phyloP scores from a whole-genome alignment of 1,140 invertebrate species.

The Temnothorax nylanderi region DNA sequence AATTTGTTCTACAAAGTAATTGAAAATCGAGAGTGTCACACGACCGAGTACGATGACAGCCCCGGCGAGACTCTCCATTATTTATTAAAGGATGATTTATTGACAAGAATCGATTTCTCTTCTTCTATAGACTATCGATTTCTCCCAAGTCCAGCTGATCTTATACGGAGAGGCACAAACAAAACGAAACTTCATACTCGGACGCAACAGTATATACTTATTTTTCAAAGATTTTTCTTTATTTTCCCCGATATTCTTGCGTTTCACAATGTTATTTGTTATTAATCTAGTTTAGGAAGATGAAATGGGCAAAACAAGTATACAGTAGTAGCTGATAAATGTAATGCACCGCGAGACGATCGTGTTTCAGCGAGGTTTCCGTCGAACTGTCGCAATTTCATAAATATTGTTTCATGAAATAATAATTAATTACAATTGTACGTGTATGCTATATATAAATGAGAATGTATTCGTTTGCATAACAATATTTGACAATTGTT shows the following conservation, averaged over 20 bases:
- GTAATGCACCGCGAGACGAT: slow-evolving; percentile 77
- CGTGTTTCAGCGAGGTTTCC: slow-evolving; percentile 46
- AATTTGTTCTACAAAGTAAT: too few relatives aligned
- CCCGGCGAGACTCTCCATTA: too few relatives aligned
- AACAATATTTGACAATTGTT: slow-evolving; percentile 52
- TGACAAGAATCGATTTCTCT: not conserved
- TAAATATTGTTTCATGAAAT: slow-evolving; percentile 44
- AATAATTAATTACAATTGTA: slow-evolving; percentile 70
- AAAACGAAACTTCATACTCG: not conserved
- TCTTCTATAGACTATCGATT: not conserved
- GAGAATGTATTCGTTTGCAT: slow-evolving; percentile 67
- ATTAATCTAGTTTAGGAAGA: slow-evolving; percentile 79
- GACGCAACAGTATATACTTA: not conserved
- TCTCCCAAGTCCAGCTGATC: not conserved
- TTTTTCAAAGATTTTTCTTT: slow-evolving; percentile 70
- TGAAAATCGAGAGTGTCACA: too few relatives aligned
- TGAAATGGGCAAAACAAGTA: slow-evolving; percentile 80
- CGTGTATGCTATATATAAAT: slow-evolving; percentile 65
- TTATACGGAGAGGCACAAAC: not conserved
- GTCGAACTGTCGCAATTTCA: slow-evolving; percentile 64
- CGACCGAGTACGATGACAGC: too few relatives aligned
- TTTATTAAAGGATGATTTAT: too few relatives aligned
- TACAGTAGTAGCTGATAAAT: slow-evolving; percentile 76
- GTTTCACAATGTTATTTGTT: slow-evolving; percentile 80
- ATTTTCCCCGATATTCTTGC: slow-evolving; percentile 74